A percentile compares a stretch with the other conserved stretches of the same genome.
Evolutionary conservation across 2,888 invertebrate species (phyloP).

Genomic region (Arenicola marina): DNA sequence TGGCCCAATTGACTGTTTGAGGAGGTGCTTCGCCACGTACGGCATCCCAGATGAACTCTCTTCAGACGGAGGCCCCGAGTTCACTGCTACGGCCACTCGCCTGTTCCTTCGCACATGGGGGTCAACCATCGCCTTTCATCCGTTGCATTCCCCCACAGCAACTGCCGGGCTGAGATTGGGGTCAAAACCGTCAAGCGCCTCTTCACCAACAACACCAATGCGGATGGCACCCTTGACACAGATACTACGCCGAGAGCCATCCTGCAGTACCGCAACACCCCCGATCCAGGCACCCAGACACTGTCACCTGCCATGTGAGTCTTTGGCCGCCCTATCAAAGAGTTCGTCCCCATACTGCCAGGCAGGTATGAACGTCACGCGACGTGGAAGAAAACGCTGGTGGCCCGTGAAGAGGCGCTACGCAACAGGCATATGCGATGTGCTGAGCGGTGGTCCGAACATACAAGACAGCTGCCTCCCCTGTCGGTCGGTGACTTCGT

Average conservation of each 20-base stretch:
- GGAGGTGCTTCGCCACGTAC: too few species aligned
- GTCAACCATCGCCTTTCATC: slow-evolving; percentile 38
- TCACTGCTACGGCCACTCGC: slow-evolving; percentile 31
- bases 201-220: slow-evolving; percentile 35
- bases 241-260: slow-evolving; percentile 35
- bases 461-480: slow-evolving; percentile 31
- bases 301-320: slow-evolving; percentile 38
- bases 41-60: slow-evolving; percentile 38
- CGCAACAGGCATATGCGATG: slow-evolving; percentile 34
- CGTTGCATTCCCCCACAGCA: slow-evolving; percentile 39
- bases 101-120: slow-evolving; percentile 38
- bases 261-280: too few species aligned
- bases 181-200: slow-evolving; percentile 41
- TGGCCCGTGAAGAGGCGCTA: slow-evolving; percentile 33
- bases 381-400: slow-evolving; percentile 32
- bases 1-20: too few species aligned
- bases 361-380: slow-evolving; percentile 8
- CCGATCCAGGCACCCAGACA: slow-evolving; percentile 34
- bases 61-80: slow-evolving; percentile 39
- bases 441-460: slow-evolving; percentile 29
- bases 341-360: slow-evolving; percentile 35
- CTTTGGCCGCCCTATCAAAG: slow-evolving; percentile 33
- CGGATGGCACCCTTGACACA: slow-evolving; percentile 36
- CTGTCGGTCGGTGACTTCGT: slow-evolving; percentile 32
- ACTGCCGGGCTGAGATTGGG: slow-evolving; percentile 39